These are phyloP conservation scores for Pherbina coryleti DNA, from an alignment of 2,888 invertebrate genomes.

Conservation along the genomic window DNA sequence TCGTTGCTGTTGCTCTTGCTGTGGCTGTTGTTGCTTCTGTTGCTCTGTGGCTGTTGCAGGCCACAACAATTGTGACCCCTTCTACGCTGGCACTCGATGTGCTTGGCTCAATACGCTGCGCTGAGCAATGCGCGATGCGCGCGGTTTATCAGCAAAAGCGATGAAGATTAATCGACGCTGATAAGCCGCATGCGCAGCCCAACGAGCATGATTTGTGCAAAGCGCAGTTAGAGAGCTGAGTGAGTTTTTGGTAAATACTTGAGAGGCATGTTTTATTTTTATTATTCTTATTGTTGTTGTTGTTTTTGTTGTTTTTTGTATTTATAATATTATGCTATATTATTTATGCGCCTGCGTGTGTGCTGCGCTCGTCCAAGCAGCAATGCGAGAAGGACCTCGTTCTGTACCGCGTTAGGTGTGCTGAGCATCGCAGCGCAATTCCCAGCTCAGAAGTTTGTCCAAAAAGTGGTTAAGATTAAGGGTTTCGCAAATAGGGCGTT, in stretches of 20 bases:
- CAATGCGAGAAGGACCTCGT: not conserved
- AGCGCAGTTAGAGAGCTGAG: constrained; percentile 18
- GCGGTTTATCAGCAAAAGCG: constrained; percentile 59
- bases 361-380: not conserved
- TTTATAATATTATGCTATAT: not conserved
- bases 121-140: constrained; percentile 10
- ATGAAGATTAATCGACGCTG: constrained; percentile 64
- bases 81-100: not conserved
- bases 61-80: not conserved
- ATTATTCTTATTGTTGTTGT: not conserved
- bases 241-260: constrained; percentile 27
- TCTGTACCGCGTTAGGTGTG: not conserved
- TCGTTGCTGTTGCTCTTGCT: constrained; percentile 6
- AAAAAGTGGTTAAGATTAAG: constrained; percentile 23
- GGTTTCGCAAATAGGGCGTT: constrained; percentile 31
- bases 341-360: constrained; percentile 21
- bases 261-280: constrained; percentile 1
- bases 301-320: constrained; percentile 5
- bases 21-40: no score
- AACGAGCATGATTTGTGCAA: constrained; percentile 20
- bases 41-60: not conserved
- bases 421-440: not conserved
- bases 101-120: constrained; percentile 23
- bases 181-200: constrained; percentile 57
- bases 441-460: not conserved